phyloP scores from a whole-genome alignment of 2,113 vertebrate species.

The Eclectus roratus region DNA sequence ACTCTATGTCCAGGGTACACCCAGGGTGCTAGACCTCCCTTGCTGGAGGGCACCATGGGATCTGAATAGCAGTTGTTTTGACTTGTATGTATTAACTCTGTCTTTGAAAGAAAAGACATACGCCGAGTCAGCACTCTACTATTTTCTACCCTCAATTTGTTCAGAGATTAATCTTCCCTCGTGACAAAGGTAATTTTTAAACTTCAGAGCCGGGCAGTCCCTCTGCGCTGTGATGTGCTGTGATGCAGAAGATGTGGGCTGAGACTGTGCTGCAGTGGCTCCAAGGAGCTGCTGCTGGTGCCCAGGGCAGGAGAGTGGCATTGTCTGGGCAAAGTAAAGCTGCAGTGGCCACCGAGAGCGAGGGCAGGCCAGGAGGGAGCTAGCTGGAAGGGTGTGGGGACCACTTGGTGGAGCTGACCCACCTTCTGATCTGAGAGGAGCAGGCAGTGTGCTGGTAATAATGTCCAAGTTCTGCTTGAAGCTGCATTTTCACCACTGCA shows the following conservation, averaged over 20 bases:
- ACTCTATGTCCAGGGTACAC: neutral
- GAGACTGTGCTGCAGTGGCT: neutral
- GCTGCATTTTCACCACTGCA: neutral
- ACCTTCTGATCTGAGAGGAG: rapidly evolving
- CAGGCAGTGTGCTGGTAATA: neutral
- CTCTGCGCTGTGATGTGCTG: neutral
- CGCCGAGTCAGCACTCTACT: neutral
- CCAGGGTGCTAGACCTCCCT: neutral
- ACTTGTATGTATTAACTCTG: neutral
- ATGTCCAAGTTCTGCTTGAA: neutral
- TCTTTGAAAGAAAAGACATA: neutral
- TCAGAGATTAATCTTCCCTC: constrained; percentile 10
- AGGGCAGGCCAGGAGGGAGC: neutral
- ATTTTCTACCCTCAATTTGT: neutral
- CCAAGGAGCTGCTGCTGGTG: neutral
- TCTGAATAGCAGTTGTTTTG: constrained; percentile 3
- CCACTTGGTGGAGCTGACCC: neutral
- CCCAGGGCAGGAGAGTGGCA: neutral
- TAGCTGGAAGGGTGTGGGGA: neutral
- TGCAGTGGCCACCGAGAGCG: rapidly evolving
- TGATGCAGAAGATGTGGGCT: neutral
- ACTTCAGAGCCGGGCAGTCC: neutral
- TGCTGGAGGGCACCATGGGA: rapidly evolving
- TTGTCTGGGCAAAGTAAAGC: neutral
- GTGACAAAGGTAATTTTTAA: constrained; percentile 44